Evolutionary conservation across 92 coral and sea anemone species (phyloP).

Genomic region (Umimayanthus chanpuru): DNA sequence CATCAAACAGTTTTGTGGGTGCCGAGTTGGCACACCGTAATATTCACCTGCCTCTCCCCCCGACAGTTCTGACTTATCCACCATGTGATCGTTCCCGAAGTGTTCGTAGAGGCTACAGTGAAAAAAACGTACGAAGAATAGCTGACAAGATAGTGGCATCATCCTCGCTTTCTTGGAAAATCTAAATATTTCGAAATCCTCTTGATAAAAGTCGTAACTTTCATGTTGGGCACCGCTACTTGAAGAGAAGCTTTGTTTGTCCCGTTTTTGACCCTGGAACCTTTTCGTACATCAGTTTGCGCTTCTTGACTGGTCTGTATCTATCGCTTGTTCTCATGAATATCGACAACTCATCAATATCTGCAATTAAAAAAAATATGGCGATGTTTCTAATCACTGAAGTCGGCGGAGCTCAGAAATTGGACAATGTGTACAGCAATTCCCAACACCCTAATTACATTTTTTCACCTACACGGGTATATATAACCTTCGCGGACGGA

Average conservation of each 20-base stretch:
- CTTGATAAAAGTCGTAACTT: conserved; percentile 15
- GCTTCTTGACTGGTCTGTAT: conserved; percentile 59
- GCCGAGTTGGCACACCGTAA: no score
- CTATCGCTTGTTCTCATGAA: conserved; percentile 42
- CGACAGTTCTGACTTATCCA: no score
- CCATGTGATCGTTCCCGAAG: no score
- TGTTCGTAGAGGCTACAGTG: no score
- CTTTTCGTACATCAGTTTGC: conserved; percentile 77
- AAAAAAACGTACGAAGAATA: no score
- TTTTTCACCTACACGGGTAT: no score
- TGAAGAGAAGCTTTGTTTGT: conserved; percentile 87
- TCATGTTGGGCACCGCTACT: not conserved
- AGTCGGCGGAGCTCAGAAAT: not conserved
- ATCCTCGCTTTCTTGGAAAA: no score
- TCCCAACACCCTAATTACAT: not conserved
- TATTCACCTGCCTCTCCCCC: no score
- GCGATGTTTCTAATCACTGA: not conserved
- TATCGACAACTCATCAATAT: conserved; percentile 63
- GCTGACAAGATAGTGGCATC: no score
- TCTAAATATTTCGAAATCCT: not conserved
- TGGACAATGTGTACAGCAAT: no score
- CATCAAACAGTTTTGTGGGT: no score
- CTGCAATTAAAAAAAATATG: not conserved
- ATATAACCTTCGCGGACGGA: no score
- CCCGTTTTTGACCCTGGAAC: conserved; percentile 88